Evolutionary conservation across 2,888 invertebrate genomes (phyloP).

Genomic region (Leptinotarsa rubiginosa): DNA sequence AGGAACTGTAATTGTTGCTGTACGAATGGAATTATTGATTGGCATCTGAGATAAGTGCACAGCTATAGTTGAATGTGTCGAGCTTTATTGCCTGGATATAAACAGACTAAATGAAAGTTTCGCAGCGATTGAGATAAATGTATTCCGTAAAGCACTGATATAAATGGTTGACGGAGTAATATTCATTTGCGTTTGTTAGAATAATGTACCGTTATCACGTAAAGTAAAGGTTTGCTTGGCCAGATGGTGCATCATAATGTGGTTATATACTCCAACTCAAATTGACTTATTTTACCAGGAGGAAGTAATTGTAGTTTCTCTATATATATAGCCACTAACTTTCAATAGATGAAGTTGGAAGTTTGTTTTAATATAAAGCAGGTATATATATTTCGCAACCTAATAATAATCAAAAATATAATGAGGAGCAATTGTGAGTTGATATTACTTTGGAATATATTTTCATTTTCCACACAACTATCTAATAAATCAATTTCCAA

Average conservation of each 20-base stretch:
- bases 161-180: not conserved
- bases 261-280: too few relatives aligned
- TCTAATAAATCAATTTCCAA: too few relatives aligned
- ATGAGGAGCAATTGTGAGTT: too few relatives aligned
- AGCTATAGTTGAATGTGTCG: conserved; percentile 5
- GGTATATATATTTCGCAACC: too few relatives aligned
- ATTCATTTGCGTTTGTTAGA: conserved; percentile 1
- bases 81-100: conserved; percentile 2
- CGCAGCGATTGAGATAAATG: not conserved
- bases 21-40: conserved; percentile 13
- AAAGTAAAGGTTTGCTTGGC: not conserved
- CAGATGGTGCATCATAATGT: not conserved
- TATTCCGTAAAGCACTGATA: conserved; percentile 2
- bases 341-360: too few relatives aligned
- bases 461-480: too few relatives aligned
- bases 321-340: too few relatives aligned
- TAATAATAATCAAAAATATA: too few relatives aligned
- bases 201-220: conserved; percentile 16
- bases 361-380: too few relatives aligned
- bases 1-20: conserved; percentile 1
- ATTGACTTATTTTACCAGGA: too few relatives aligned
- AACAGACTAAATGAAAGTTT: conserved; percentile 13
- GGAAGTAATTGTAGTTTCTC: too few relatives aligned
- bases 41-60: conserved; percentile 13
- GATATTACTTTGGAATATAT: too few relatives aligned